These are phyloP conservation scores for Aelia acuminata DNA, from an alignment of 2,888 invertebrate species.

Conservation along the genomic window DNA sequence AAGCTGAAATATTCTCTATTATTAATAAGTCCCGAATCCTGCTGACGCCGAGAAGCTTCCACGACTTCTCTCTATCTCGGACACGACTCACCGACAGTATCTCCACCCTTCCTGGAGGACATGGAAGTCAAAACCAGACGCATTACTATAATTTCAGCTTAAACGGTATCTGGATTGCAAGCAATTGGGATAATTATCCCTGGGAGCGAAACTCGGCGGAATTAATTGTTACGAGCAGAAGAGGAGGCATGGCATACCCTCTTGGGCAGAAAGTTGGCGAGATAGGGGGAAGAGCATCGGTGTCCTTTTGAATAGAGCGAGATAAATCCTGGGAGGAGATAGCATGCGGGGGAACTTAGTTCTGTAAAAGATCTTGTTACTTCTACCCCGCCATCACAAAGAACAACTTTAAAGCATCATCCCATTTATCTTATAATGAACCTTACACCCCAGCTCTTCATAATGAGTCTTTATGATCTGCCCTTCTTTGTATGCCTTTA, in stretches of 20 bases:
- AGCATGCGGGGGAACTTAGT: slow-evolving; percentile 35
- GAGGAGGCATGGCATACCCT: slow-evolving; percentile 22
- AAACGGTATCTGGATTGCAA: slow-evolving; percentile 40
- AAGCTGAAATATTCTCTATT: too few relatives aligned
- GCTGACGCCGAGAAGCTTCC: not conserved
- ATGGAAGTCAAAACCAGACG: slow-evolving; percentile 34
- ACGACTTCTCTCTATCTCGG: not conserved
- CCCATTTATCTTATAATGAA: slow-evolving; percentile 46
- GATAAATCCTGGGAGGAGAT: slow-evolving; percentile 33
- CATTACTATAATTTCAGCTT: slow-evolving; percentile 20
- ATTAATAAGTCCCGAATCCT: not conserved
- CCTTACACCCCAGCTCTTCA: not conserved
- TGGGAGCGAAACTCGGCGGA: slow-evolving; percentile 34
- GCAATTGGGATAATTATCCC: slow-evolving; percentile 39
- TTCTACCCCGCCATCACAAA: slow-evolving; percentile 45
- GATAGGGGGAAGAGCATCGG: slow-evolving; percentile 13
- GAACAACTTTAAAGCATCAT: slow-evolving; percentile 38
- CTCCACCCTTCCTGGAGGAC: not conserved
- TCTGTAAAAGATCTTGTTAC: slow-evolving; percentile 47
- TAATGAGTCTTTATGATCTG: slow-evolving; percentile 44
- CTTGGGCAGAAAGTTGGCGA: not conserved
- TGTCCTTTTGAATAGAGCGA: slow-evolving; percentile 44
- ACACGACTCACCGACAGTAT: not conserved
- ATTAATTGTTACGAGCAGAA: slow-evolving; percentile 40
- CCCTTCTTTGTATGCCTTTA: slow-evolving; percentile 11